phyloP scores from a whole-genome alignment of 2,113 vertebrate genomes.

The Tetrao urogallus region DNA sequence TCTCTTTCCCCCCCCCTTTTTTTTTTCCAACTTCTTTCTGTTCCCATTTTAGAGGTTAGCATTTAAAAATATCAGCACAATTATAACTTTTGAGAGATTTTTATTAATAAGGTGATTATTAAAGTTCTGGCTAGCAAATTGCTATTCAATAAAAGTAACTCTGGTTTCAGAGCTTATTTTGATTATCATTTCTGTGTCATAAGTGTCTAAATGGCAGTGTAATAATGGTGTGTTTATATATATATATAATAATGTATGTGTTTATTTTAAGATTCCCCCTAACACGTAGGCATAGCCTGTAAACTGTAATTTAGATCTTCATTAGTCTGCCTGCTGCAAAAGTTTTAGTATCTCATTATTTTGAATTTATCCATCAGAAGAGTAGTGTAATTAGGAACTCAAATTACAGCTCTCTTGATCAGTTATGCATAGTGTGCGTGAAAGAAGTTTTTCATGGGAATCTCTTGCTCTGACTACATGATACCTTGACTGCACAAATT shows the following conservation, averaged over 20 bases:
- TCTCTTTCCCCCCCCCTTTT: not conserved
- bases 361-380: not conserved
- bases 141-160: not conserved
- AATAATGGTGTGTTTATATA: not conserved
- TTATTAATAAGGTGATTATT: not conserved
- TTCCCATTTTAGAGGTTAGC: accelerated
- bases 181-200: not conserved
- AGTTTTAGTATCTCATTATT: not conserved
- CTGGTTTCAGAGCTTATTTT: not conserved
- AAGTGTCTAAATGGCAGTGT: not conserved
- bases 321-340: not conserved
- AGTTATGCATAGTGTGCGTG: not conserved
- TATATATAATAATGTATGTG: not conserved
- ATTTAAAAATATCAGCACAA: not conserved
- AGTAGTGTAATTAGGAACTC: not conserved
- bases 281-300: accelerated
- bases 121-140: not conserved
- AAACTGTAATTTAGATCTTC: not conserved
- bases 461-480: not conserved
- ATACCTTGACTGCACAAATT: not conserved
- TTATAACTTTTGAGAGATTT: not conserved
- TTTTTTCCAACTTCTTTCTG: not conserved
- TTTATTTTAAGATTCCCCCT: not conserved
- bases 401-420: not conserved
- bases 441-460: not conserved